Conservation (phyloP, 2,113 vertebrate genomes). For the Myxocyprinus asiaticus region DNA sequence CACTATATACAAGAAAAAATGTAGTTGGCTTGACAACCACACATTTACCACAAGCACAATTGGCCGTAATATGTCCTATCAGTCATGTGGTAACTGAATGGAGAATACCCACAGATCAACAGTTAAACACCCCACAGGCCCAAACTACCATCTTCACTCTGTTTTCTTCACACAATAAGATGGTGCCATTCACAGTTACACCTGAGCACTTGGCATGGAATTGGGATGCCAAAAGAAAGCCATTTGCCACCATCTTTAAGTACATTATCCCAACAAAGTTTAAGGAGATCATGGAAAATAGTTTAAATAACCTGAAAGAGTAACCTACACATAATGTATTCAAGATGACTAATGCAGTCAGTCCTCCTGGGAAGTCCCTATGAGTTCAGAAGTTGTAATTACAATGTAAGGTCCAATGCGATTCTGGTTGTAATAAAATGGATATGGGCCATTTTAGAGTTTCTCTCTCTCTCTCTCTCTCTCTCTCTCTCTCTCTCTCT, state of each 20-base stretch:
- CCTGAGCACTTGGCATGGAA: background rate
- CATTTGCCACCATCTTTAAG: background rate
- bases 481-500: too few relatives aligned
- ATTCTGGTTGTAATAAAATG: too few relatives aligned
- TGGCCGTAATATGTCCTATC: slow-evolving; percentile 53
- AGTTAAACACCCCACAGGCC: background rate
- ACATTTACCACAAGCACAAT: slow-evolving; percentile 48
- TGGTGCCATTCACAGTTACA: slow-evolving; percentile 1
- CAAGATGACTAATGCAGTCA: too few relatives aligned
- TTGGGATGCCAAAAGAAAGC: background rate
- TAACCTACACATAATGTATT: background rate
- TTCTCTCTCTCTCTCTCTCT: too few relatives aligned
- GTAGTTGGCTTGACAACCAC: slow-evolving; percentile 57
- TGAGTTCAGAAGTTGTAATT: too few relatives aligned
- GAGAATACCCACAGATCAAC: slow-evolving; percentile 28
- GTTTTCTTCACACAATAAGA: background rate
- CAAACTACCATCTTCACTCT: slow-evolving; percentile 19
- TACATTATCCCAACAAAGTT: background rate
- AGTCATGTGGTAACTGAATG: slow-evolving; percentile 40
- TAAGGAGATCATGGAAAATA: background rate
- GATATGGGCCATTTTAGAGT: too few relatives aligned
- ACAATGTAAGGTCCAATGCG: too few relatives aligned
- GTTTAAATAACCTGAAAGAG: background rate
- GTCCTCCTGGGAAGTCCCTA: too few relatives aligned
- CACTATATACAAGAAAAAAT: slow-evolving; percentile 49